Percentiles rank a stretch among this genome's conserved stretches.
phyloP scores from a whole-genome alignment of 2,113 vertebrate species.

The Actenoides lindsayi region DNA sequence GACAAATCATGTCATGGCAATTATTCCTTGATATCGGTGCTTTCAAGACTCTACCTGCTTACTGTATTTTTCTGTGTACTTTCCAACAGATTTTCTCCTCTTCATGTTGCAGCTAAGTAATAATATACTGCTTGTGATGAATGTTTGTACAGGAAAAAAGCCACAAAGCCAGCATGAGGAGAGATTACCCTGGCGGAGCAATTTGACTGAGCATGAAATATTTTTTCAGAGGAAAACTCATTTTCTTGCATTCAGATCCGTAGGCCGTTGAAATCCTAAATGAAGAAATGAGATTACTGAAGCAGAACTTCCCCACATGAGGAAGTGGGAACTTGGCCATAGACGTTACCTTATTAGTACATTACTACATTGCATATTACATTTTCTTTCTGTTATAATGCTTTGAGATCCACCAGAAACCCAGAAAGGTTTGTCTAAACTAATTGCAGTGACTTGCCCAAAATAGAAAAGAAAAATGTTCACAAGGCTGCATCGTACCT shows the following conservation, averaged over 20 bases:
- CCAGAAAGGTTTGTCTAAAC: not conserved
- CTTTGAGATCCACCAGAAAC: not conserved
- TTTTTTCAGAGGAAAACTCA: not conserved
- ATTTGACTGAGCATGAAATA: not conserved
- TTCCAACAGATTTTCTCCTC: not conserved
- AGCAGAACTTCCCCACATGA: not conserved
- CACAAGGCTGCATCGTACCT: not conserved
- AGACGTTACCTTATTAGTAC: too few relatives aligned
- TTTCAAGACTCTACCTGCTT: not conserved
- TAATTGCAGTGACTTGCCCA: not conserved
- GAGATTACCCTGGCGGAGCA: not conserved
- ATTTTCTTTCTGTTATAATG: not conserved
- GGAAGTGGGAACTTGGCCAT: not conserved
- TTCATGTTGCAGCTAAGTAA: not conserved
- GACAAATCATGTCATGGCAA: rapidly evolving
- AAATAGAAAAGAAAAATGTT: not conserved
- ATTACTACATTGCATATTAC: too few relatives aligned
- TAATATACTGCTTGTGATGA: not conserved
- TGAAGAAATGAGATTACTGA: not conserved
- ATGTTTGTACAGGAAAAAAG: not conserved
- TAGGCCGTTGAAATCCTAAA: not conserved
- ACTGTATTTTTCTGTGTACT: not conserved
- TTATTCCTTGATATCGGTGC: not conserved
- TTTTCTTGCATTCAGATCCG: not conserved
- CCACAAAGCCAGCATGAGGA: not conserved